Base-by-base conservation (phyloP, 2,797 vertebrate species). In the Pseudochirops corinnae region DNA sequence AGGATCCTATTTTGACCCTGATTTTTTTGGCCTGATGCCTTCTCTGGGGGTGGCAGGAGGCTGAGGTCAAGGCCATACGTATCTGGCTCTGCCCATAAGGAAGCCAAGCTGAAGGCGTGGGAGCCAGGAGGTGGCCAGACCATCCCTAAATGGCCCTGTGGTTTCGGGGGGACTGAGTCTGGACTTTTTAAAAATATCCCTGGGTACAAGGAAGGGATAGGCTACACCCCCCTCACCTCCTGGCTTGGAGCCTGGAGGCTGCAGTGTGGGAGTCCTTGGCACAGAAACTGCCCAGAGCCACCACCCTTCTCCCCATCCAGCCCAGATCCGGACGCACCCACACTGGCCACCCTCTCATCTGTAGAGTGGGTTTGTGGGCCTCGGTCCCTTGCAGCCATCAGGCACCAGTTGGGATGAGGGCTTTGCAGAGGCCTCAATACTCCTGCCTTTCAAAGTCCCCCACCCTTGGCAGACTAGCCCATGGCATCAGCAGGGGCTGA, bases 151-250 rank as follows among this genome's bases (percentile, higher is more conserved):
- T 93, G 56, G 93, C 56, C 92, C 57, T 26, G 26, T 7, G 67
- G 67, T 39, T 74, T 39, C 33, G 2, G 67, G 60, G 13, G 18
- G 39, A 55, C 62, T 14, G 92, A 95, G 74, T 74, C 50, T 39
- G 93, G 87, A 57, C 94, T 97, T 94, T 5, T 55, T 90, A 94
- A 97, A 97, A 95, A 96, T 93, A 97, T 82, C 87, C 21, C 16
- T 93, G 90, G 92, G 55, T 93, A 13, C 5, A 2, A 62, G 60
- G 62, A 1, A 4, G 62, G 62, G 62, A n/a, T 60, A 29, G 26
- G 9, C 28, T 28, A 26, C 56, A 58, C 9, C 26, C 11, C 53
- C 53, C 53, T 55, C 53, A 55, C 11, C 53, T 55, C 29, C 58
- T 60, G 58, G 58, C 29, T 31, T 31, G 29, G 67, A 16, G n/a